Evolutionary conservation across 1,140 invertebrate genomes (phyloP), one percentile per base, ranked within the genome.

Genomic region (Macrosteles quadrilineatus): DNA sequence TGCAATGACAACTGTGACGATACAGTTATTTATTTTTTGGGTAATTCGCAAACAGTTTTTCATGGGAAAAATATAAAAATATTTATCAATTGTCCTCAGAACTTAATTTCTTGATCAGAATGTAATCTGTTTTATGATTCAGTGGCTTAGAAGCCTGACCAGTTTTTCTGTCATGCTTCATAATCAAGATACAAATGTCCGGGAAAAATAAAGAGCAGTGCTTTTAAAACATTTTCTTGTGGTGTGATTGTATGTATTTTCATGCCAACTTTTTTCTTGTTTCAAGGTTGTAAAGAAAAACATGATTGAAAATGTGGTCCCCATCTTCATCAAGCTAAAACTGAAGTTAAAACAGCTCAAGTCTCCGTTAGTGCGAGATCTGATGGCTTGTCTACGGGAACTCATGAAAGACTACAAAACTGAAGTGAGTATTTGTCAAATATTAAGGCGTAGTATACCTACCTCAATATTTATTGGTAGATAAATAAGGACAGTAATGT

Each of bases 291-390:
- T 83, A 25, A 85, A 86, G 73, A 83, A 81, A 59, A 84, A 87
- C 76, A 79, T 85, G 1, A 80, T 87, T 21, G 83, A 87, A 62
- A 81, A 85, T 72, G 78, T 88, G 66, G 77, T 89, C 14, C 87
- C 87, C 6, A 80, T 82, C 29, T 77, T 89, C 23, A 80, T 87
- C 2, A 83, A 82, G 32, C 76, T 89, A 0, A 86, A 85, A 73
- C 80, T 82, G 11, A 82, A 83, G 75, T 67, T 88, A 1, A 77
- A 76, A 17, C 32, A 71, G 31, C 21, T 75, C 11, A 78, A 79
- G 32, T 82, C 80, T 0, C 72, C 79, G 1, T 53, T 85, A 17
- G 71, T 80, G 25, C 71, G 72, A 2, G 79, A 84, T 57, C 74
- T 85, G 17, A 69, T 81, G 76, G 59, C 76, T 1, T 86, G 75